Evolutionary conservation across 2,113 vertebrate genomes (phyloP), one percentile per base, ranked within the genome.

Genomic region (Amblyopsis rosae): DNA sequence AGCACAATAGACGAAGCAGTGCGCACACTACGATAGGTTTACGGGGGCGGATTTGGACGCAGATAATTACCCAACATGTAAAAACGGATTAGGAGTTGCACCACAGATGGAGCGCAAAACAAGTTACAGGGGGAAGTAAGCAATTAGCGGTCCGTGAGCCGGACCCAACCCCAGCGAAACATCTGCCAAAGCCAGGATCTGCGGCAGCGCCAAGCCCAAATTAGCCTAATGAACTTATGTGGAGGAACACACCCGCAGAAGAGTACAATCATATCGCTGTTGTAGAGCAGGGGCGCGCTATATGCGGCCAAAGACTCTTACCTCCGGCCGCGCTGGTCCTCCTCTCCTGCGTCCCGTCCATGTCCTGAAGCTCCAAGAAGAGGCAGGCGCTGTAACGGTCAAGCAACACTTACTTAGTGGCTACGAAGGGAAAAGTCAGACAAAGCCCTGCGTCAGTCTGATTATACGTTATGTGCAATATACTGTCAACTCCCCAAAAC

Each of bases 401-500:
- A 94, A 94, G 92, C 91, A 90, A 94, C 95, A 93, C 94, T 94
- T 93, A 91, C 90, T 94, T 41, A 8, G 7, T 41, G 93, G 93
- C 95, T 95, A 93, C 95, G 83, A 95, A 94, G 81, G 85, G 79
- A 95, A 96, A 94, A 97, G 93, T 95, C 95, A 96, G 95, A 96
- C 96, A 94, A 93, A 96, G 95, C 95, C 94, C 95, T 94, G 92
- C 92, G 94, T 96, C 95, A 96, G 93, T 94, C 94, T 93, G 95
- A 99, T 98, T 99, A 98, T 98, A 98, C 96, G 95, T 98, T 98
- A 99, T 97, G 96, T 96, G 95, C 95, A 95, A 98, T 96, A 98
- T 97, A 98, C 95, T 96, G 96, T 98, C 97, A 96, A 98, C 97
- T 98, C 97, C 97, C 97, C 96, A 97, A 98, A 98, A 98, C 97